Evolutionary conservation across 2,113 vertebrate genomes (phyloP), one percentile per base, ranked within the genome.

Genomic region (Menura novaehollandiae): DNA sequence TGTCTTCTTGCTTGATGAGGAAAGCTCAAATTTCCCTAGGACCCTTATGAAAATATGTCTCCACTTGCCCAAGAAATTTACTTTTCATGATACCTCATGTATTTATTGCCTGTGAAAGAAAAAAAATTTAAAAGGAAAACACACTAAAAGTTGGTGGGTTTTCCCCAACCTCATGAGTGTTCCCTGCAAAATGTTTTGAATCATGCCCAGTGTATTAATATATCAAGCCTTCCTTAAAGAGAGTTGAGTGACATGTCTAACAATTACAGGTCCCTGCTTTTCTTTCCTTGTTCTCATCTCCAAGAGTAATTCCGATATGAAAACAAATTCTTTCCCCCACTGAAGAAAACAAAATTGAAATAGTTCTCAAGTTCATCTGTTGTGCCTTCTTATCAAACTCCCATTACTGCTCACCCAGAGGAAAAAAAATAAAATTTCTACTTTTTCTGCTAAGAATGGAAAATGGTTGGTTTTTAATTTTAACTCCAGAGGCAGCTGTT

Each of bases 141-240:
- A 60, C 0, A 0, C 37, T 47, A 78, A 55, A 88, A 86, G 26
- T 58, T 55, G 21, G 5, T 69, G 26, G 0, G 7, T 62, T n/a
- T 68, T 26, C 30, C n/a, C 13, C 23, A 67, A 16, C 15, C 28
- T 89, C n/a, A 22, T 60, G 39, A 78, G 10, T 56, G 32, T 67
- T 86, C 35, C 59, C 32, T 87, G 53, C 23, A 95, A 85, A 78
- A 49, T 59, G 18, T 66, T 93, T 92, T 79, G 21, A 92, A 69
- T 63, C n/a, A 22, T 75, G 30, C 8, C 16, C 27, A 15, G 71
- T 52, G 32, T 8, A 24, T 81, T 79, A 84, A n/a, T n/a, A 44
- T 60, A 53, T n/a, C 71, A 52, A 73, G 14, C 10, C 28, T 88
- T 92, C 16, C 63, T 79, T 79, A 58, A 66, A 86, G 73, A 92